Evolutionary conservation across 1,140 invertebrate species (phyloP).

Genomic region (Cepaea nemoralis): DNA sequence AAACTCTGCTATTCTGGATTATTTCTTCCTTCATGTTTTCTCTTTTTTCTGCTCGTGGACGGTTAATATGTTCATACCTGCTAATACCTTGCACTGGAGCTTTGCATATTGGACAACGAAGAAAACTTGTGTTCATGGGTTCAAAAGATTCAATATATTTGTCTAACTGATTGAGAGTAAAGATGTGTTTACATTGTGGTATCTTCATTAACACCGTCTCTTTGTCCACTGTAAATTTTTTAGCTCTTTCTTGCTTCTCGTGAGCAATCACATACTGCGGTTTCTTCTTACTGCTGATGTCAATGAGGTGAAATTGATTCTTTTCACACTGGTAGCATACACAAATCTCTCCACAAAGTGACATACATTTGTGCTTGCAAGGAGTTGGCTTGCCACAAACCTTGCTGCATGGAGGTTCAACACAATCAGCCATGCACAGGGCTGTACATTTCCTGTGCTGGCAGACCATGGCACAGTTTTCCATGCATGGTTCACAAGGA

Average conservation of each 20-base stretch:
- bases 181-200: constrained; percentile 25
- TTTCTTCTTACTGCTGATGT: constrained; percentile 5
- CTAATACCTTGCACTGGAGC: constrained; percentile 4
- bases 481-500: constrained; percentile 32
- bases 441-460: constrained; percentile 1
- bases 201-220: constrained; percentile 37
- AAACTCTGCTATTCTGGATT: background rate
- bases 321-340: constrained; percentile 33
- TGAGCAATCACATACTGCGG: constrained; percentile 15
- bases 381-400: constrained; percentile 1
- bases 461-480: constrained; percentile 35
- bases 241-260: constrained; percentile 29
- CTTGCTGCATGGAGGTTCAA: background rate
- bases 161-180: constrained; percentile 33
- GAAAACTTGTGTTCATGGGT: constrained; percentile 8
- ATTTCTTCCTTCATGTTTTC: constrained; percentile 16
- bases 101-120: constrained; percentile 30
- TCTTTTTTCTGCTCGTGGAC: constrained; percentile 6
- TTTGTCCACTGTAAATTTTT: constrained; percentile 16
- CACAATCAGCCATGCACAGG: constrained; percentile 20
- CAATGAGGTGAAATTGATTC: constrained; percentile 26
- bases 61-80: constrained; percentile 28
- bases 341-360: constrained; percentile 36
- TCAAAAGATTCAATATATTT: constrained; percentile 27
- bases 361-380: constrained; percentile 33